Evolutionary conservation across 2,113 vertebrate species (phyloP), one percentile per base, ranked within the genome.

Genomic region (Zapus hudsonius): DNA sequence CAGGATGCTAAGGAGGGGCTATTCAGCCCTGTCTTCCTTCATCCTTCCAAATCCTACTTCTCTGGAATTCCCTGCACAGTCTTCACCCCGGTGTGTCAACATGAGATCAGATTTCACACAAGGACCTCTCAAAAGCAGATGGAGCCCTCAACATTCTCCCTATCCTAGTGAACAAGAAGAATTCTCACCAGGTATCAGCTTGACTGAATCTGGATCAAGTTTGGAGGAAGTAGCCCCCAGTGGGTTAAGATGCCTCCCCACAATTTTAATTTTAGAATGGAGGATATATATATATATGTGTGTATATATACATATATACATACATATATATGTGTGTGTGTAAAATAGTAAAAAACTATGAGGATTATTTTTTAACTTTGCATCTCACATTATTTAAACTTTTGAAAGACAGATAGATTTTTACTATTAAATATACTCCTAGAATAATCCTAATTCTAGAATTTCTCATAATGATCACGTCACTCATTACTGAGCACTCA

Each of bases 21-120:
- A 19, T 19, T 23, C 36, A 1, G 3, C 17, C 38, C 40, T 29
- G 7, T 42, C 25, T 25, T 59, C 3, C 33, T 4, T 31, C 31
- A 17, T 1, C 42, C 55, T 66, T 66, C 15, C 9, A 79, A 20
- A 52, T 13, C 29, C 69, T 25, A 13, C 36, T n/a, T 23, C 52
- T 57, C 44, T 1, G n/a, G 33, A 4, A 0, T 0, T 36, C 61
- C 19, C 57, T 52, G 66, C n/a, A 4, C 4, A 59, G 9, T 6
- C 38, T 27, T 23, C 17, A 36, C 20, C 13, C 38, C 16, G 0
- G 3, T 0, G 10, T 29, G 40, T n/a, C 10, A 11, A 55, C 4
- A 17, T 19, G 52, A 81, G 33, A 38, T 4, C 25, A 40, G 66
- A 57, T 1, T 0, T 10, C 6, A 31, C 47, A 42, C 47, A 20